A percentile compares a stretch with the other conserved stretches of the same genome.
Evolutionary conservation across 1,140 invertebrate species (phyloP).

Genomic region (Lutraria rhynchaena): DNA sequence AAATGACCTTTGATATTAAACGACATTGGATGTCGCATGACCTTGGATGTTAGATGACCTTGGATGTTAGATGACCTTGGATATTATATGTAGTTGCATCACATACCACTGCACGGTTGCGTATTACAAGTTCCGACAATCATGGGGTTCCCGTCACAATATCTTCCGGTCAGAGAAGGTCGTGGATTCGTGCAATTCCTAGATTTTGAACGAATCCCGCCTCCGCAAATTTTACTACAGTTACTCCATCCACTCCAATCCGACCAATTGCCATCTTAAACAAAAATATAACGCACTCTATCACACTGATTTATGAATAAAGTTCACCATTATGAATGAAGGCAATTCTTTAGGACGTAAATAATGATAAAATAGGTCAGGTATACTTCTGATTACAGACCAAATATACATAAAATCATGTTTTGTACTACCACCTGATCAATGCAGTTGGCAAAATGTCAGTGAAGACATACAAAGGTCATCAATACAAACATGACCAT

Average conservation of each 20-base stretch:
- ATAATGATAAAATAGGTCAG: too few species aligned
- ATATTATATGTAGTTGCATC: too few species aligned
- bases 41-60: too few species aligned
- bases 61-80: too few species aligned
- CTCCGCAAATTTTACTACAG: neutral
- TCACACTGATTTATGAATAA: too few species aligned
- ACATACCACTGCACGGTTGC: neutral
- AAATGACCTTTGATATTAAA: too few species aligned
- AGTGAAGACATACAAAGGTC: neutral
- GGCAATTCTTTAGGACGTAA: too few species aligned
- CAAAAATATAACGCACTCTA: neutral
- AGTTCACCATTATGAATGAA: too few species aligned
- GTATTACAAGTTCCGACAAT: neutral
- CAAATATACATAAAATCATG: too few species aligned
- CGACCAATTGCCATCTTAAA: constrained; percentile 5
- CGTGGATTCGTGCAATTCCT: constrained; percentile 5
- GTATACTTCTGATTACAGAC: too few species aligned
- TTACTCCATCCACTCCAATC: constrained; percentile 1
- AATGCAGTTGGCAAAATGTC: neutral
- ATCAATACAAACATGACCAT: neutral
- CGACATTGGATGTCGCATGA: too few species aligned
- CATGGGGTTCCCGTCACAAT: neutral
- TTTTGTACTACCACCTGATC: too few species aligned
- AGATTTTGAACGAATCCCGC: neutral
- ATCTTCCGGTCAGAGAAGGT: neutral